Evolutionary conservation across 2,797 vertebrate genomes (phyloP), one percentile per base, ranked within the genome.

Genomic region (Sebastes itinus): DNA sequence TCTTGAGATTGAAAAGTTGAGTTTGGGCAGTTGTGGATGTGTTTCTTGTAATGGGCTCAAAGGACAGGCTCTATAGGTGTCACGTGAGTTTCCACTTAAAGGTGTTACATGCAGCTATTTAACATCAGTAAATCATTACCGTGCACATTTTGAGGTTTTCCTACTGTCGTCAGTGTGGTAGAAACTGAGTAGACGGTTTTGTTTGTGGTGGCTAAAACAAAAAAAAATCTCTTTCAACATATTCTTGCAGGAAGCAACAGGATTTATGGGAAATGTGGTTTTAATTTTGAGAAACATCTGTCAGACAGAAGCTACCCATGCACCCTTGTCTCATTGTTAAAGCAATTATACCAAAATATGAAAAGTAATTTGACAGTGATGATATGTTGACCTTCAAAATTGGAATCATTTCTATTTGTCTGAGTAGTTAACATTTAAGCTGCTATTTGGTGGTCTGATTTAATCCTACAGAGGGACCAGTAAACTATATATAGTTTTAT

Each of bases 181-280:
- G 2, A 80, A 25, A 32, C 46, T 16, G 46, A 63, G 52, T 49
- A 67, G 14, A 71, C 3, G 23, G 6, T 58, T 52, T 30, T 30
- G 61, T 63, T 69, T 38, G 42, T 59, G 77, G 64, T 46, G 55
- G 71, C 59, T 58, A 32, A 69, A 65, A 60, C 65, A 20, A 65
- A 80, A 75, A 11, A 35, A 52, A 33, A 14, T 30, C 18, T 49
- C 32, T 65, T 30, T 64, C 52, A 72, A 16, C 23, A 67, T 56
- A 33, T 70, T 58, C 7, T 22, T 68, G 32, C 59, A 72, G 73
- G 65, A 85, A 64, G 69, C 65, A 62, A 67, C 23, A 20, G 22
- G 72, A 81, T 87, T 88, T 79, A 79, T 74, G 46, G 35, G 64
- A 80, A 82, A 88, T 85, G 69, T 85, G 78, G 72, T 82, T 85